A percentile compares a stretch with the other conserved stretches of the same genome.
Conservation (phyloP, 2,113 vertebrate genomes). For the Mobula hypostoma region DNA sequence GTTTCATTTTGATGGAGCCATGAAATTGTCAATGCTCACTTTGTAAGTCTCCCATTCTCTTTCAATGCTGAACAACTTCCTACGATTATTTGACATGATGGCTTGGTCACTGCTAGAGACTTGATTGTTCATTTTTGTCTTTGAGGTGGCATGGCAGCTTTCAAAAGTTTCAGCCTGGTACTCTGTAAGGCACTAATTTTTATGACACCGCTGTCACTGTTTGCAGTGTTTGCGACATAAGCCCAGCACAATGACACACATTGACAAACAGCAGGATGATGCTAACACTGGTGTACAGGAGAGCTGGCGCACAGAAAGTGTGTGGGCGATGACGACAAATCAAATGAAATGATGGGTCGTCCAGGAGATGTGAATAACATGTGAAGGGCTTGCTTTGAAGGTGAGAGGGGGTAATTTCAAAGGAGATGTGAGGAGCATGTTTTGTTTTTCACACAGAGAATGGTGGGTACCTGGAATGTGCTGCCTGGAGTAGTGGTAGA, state of each 20-base stretch:
- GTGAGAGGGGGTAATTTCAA: no score
- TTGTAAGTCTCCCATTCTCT: not conserved
- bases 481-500: no score
- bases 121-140: slow-evolving; percentile 83
- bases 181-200: slow-evolving; percentile 75
- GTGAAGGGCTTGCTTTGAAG: not conserved
- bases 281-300: not conserved
- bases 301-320: not conserved
- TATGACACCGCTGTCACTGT: slow-evolving; percentile 89
- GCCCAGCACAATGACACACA: slow-evolving; percentile 58
- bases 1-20: not conserved
- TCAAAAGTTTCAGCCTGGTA: slow-evolving; percentile 73
- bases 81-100: slow-evolving; percentile 15
- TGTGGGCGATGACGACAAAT: not conserved
- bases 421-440: no score
- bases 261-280: slow-evolving; percentile 5
- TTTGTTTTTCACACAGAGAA: no score
- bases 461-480: no score
- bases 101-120: slow-evolving; percentile 47
- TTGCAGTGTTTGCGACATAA: slow-evolving; percentile 68
- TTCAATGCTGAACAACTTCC: not conserved
- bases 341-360: not conserved
- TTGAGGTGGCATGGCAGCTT: slow-evolving; percentile 68
- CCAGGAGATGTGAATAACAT: not conserved
- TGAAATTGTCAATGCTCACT: not conserved